Evolutionary conservation across 2,797 vertebrate species (phyloP).

Genomic region (Cryptoblepharus egeriae): DNA sequence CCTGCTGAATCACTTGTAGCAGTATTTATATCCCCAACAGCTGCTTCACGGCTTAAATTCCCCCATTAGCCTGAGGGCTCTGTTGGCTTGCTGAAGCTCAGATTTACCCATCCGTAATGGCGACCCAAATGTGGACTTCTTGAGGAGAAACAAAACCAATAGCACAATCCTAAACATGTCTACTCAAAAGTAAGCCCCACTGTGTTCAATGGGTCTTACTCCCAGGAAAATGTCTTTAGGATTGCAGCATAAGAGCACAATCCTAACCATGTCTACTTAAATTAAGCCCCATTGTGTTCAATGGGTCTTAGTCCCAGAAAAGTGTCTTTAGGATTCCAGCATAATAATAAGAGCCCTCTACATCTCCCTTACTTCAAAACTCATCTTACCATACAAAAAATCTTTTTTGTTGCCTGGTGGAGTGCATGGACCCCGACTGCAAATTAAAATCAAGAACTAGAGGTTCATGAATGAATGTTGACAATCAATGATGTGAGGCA

Average conservation of each 20-base stretch:
- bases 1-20: slow-evolving; percentile 34
- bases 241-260: too few species aligned
- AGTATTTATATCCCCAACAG: slow-evolving; percentile 39
- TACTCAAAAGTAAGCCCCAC: too few species aligned
- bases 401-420: not conserved
- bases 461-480: not conserved
- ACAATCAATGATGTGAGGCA: not conserved
- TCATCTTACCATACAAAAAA: not conserved
- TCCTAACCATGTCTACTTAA: too few species aligned
- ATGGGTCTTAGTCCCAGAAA: too few species aligned
- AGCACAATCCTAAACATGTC: too few species aligned
- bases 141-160: not conserved
- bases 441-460: not conserved
- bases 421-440: not conserved
- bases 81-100: not conserved
- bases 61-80: slow-evolving; percentile 2
- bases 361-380: not conserved
- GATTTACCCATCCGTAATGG: not conserved
- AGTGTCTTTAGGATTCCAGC: too few species aligned
- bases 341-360: too few species aligned
- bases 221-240: too few species aligned
- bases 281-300: too few species aligned
- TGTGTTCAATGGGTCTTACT: too few species aligned
- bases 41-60: slow-evolving; percentile 36
- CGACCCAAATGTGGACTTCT: too few species aligned